Conservation (phyloP, 2,888 invertebrate species). For the Bellardia pandia region DNA sequence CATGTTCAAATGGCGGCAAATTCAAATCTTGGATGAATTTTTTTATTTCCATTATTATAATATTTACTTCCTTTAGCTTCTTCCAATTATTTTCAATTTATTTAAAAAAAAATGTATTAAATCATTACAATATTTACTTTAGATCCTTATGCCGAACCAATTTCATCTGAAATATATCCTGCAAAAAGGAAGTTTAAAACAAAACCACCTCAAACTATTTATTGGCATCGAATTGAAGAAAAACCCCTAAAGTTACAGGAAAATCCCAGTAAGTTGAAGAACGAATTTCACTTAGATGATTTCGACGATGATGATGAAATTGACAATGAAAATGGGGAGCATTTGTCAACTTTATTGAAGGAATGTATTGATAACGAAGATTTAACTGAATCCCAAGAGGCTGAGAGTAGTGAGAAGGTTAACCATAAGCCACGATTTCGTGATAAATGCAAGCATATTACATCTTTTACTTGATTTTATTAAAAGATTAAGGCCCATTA, state of each 20-base stretch:
- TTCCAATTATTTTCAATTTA: too few relatives aligned
- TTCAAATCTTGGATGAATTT: too few relatives aligned
- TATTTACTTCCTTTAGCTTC: too few relatives aligned
- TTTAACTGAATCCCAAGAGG: neutral
- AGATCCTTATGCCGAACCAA: conserved; percentile 41
- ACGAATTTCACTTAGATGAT: conserved; percentile 1
- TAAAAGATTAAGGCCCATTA: neutral
- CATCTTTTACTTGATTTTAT: conserved; percentile 7
- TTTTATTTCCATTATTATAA: too few relatives aligned
- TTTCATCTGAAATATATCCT: conserved; percentile 44
- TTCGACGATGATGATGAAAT: neutral
- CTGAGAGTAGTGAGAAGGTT: neutral
- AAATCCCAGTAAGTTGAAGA: neutral
- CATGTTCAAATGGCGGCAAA: too few relatives aligned
- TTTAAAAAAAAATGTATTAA: too few relatives aligned
- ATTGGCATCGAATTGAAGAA: conserved; percentile 61
- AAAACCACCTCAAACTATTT: conserved; percentile 38
- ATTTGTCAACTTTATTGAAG: neutral
- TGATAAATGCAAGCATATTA: conserved; percentile 1
- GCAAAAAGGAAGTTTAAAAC: neutral
- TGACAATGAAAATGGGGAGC: neutral
- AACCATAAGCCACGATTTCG: conserved; percentile 1
- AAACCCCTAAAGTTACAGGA: neutral
- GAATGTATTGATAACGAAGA: neutral
- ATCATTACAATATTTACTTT: neutral